Evolutionary conservation across 2,113 vertebrate genomes (phyloP).

Genomic region (Struthidea cinerea): DNA sequence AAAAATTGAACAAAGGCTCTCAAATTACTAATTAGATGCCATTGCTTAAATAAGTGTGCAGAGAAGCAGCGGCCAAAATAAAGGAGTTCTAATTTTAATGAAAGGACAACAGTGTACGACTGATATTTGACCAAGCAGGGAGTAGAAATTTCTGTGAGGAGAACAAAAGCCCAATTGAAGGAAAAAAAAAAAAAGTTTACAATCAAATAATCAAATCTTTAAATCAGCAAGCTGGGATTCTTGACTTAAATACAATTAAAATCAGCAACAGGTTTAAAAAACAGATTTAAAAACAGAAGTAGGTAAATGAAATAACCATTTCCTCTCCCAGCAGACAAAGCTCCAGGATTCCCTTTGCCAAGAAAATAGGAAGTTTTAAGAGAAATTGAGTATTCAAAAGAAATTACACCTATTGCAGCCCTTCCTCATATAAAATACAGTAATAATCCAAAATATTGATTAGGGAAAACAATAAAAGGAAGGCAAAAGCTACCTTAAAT

Average conservation of each 20-base stretch:
- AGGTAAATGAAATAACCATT: not conserved
- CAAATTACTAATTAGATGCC: not conserved
- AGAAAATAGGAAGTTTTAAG: not conserved
- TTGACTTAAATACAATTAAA: not conserved
- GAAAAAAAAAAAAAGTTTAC: not conserved
- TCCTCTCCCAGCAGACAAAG: not conserved
- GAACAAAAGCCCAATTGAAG: not conserved
- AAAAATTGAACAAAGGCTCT: not conserved
- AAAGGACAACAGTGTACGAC: not conserved
- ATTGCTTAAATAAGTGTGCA: not conserved
- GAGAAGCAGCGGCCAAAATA: not conserved
- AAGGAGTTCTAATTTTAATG: not conserved
- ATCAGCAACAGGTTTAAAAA: not conserved
- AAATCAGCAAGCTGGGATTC: not conserved
- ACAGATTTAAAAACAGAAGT: not conserved
- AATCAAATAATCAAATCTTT: not conserved
- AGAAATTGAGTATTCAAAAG: not conserved
- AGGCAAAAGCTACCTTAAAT: not conserved
- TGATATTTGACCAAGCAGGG: not conserved
- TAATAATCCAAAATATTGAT: not conserved
- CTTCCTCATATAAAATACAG: not conserved
- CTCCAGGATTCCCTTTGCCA: not conserved
- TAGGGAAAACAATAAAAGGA: not conserved
- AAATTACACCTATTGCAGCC: not conserved
- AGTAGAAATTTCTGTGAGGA: not conserved